Base-by-base conservation (phyloP, 2,113 vertebrate species). In the Pao palembangensis region DNA sequence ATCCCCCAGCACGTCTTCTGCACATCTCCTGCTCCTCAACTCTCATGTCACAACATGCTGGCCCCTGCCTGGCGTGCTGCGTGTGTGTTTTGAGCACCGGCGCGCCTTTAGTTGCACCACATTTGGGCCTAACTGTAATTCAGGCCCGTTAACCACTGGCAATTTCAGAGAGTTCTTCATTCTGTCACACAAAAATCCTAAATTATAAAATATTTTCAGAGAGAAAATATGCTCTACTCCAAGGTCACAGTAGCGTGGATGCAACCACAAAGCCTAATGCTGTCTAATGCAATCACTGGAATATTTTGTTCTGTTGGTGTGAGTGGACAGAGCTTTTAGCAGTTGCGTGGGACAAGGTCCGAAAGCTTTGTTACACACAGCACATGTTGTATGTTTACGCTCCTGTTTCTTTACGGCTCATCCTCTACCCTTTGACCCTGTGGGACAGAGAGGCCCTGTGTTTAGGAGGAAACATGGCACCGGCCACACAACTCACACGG, bases 401-500 rank as follows among this genome's bases (percentile, higher is more conserved):
- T 76, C 56, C 51, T 79, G 70, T 80, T 49, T 59, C 64, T 85
- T 84, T 82, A 82, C 61, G 73, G 67, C 63, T 75, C 79, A 69
- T 85, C 81, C 74, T 85, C 73, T 74, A 44, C 62, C 78, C 83
- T 82, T 61, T 87, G 82, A 84, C 84, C 82, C 66, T 55, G 50
- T 65, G 55, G 71, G 79, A 86, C 77, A 82, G 64, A 72, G 65
- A 82, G 58, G 57, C 14, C 58, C 72, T 80, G 73, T 85, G 72
- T 83, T 85, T 61, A 59, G 64, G 64, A 73, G 64, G 71, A 85
- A 82, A 71, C 72, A 73, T 53, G 63, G 60, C 63, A 60, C 68
- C 54, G 66, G 61, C 49, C 51, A 72, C 66, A 61, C 43, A 60
- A 60, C 52, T 50, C 48, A 69, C 54, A 69, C 20, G 61, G 64